A percentile compares a stretch with the other conserved stretches of the same genome.
Evolutionary conservation across 2,888 invertebrate genomes (phyloP).

Genomic region (Philereme vetulata): DNA sequence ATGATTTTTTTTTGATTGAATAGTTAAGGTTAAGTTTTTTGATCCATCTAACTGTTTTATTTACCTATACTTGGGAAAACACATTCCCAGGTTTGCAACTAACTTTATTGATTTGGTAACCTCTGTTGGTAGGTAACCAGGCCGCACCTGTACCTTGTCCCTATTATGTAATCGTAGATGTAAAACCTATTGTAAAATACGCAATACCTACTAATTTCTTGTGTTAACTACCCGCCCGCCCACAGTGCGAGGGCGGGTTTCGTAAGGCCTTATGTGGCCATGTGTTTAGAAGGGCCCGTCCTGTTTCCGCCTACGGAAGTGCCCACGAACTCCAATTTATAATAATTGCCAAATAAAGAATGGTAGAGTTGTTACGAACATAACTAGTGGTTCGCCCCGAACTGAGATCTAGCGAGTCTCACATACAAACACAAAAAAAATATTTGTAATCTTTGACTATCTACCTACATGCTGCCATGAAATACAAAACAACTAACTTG

Average conservation of each 20-base stretch:
- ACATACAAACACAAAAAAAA: no score
- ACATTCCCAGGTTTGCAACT: no score
- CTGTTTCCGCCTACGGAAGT: slow-evolving; percentile 39
- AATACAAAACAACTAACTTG: no score
- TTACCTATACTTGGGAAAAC: no score
- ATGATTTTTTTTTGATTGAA: no score
- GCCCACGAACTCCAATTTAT: slow-evolving; percentile 33
- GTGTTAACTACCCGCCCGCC: slow-evolving; percentile 24
- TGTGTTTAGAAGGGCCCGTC: slow-evolving; percentile 41
- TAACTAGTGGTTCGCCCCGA: no score
- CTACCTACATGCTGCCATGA: no score
- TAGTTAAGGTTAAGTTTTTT: no score
- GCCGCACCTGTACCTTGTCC: slow-evolving; percentile 8
- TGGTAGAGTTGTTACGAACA: slow-evolving; percentile 18
- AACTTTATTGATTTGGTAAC: background rate
- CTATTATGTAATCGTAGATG: slow-evolving; percentile 13
- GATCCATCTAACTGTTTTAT: no score
- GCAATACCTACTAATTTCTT: slow-evolving; percentile 1
- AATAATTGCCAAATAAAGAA: slow-evolving; percentile 33
- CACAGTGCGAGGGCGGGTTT: slow-evolving; percentile 38
- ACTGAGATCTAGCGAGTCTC: no score
- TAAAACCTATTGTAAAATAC: slow-evolving; percentile 2
- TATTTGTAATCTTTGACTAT: no score
- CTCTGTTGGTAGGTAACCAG: background rate
- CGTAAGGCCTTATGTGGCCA: slow-evolving; percentile 53